Evolutionary conservation across 2,113 vertebrate genomes (phyloP).

Genomic region (Lates calcarifer): DNA sequence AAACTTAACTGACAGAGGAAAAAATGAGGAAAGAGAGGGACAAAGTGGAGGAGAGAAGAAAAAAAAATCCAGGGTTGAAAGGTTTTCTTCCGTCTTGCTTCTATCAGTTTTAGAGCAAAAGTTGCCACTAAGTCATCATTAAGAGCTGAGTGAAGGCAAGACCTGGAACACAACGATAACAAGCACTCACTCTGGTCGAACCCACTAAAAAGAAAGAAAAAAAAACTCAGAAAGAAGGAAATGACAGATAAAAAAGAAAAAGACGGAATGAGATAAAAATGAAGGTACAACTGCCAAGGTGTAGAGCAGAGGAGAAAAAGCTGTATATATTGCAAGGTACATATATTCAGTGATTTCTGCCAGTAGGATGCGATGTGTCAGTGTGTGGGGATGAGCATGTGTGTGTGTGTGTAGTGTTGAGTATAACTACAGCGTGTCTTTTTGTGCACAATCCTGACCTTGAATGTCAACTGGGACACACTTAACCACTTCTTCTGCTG

Average conservation of each 20-base stretch:
- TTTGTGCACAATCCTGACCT: conserved; percentile 51
- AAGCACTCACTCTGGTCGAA: conserved; percentile 54
- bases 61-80: conserved; percentile 32
- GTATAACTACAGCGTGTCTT: conserved; percentile 16
- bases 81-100: conserved; percentile 38
- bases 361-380: conserved; percentile 57
- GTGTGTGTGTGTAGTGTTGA: conserved; percentile 4
- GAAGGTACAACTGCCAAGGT: conserved; percentile 52
- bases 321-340: conserved; percentile 66
- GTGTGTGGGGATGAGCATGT: conserved; percentile 10
- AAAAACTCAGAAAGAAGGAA: conserved; percentile 34
- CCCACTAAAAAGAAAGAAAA: conserved; percentile 3
- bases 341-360: conserved; percentile 72
- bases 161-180: conserved; percentile 65
- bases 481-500: conserved; percentile 69
- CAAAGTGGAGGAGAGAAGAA: neutral
- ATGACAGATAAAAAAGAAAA: conserved; percentile 40
- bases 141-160: conserved; percentile 50
- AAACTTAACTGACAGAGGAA: conserved; percentile 23
- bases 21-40: conserved; percentile 1
- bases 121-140: conserved; percentile 47
- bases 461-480: conserved; percentile 72
- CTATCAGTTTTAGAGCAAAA: conserved; percentile 39
- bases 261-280: conserved; percentile 45
- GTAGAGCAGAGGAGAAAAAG: conserved; percentile 42